Conservation (phyloP, 2,113 vertebrate genomes). For the Proterorhinus semilunaris region DNA sequence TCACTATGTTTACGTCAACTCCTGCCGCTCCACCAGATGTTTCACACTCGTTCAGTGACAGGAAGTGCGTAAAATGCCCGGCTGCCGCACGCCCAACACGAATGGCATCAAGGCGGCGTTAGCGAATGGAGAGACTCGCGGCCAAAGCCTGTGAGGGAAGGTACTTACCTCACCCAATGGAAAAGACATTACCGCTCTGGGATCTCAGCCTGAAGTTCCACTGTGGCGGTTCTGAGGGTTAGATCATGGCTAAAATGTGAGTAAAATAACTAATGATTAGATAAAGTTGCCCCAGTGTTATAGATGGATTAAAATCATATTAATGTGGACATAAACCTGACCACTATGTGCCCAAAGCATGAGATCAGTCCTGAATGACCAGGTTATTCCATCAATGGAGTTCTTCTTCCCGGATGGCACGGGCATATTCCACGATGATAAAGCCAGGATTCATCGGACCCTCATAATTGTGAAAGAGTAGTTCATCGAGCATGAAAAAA, state of each 20-base stretch:
- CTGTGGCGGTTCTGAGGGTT: neutral
- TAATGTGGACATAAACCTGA: no score
- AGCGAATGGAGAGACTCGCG: slow-evolving; percentile 1
- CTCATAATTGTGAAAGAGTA: no score
- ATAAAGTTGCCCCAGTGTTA: no score
- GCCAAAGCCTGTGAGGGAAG: neutral
- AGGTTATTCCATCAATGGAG: no score
- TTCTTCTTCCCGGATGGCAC: no score
- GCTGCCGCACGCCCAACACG: neutral
- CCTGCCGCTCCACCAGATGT: slow-evolving; percentile 2
- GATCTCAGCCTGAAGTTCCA: neutral
- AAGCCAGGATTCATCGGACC: no score
- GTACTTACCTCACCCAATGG: slow-evolving; percentile 5
- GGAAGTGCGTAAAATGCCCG: slow-evolving; percentile 7
- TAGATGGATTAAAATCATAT: no score
- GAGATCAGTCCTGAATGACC: no score
- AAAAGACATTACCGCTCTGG: slow-evolving; percentile 9
- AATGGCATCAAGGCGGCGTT: neutral
- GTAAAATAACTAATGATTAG: no score
- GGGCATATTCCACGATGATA: no score
- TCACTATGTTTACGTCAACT: neutral
- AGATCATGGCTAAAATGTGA: neutral
- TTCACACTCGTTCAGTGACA: slow-evolving; percentile 9
- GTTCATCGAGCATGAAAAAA: no score
- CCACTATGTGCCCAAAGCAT: no score